Percentiles rank a stretch among this genome's conserved stretches.
Evolutionary conservation across 2,113 vertebrate genomes (phyloP).

Genomic region (Clarias batrachus): DNA sequence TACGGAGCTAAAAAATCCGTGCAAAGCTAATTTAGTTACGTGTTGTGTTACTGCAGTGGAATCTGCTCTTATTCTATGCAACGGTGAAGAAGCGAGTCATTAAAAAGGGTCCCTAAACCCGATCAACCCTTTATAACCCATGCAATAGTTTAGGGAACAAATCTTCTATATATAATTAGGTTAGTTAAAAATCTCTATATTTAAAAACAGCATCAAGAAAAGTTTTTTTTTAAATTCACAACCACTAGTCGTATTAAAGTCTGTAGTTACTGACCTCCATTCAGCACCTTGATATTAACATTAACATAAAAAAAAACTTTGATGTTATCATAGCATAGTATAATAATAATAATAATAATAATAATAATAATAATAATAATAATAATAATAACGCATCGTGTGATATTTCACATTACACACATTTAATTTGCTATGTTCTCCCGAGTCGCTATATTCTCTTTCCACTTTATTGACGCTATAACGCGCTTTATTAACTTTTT

Average conservation of each 20-base stretch:
- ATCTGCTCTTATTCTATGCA: background rate
- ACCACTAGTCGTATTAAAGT: background rate
- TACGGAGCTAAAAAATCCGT: background rate
- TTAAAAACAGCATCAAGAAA: background rate
- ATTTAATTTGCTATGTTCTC: background rate
- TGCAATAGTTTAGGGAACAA: background rate
- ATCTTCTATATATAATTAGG: background rate
- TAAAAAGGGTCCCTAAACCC: background rate
- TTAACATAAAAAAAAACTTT: background rate
- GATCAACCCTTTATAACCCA: background rate
- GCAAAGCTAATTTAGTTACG: background rate
- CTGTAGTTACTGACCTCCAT: background rate
- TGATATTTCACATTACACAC: background rate
- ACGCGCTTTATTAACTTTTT: too few relatives aligned
- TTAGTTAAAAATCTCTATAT: background rate
- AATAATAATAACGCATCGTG: background rate
- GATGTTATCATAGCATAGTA: background rate
- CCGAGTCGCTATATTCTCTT: background rate
- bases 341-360: background rate
- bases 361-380: constrained; percentile 5
- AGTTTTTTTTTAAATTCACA: background rate
- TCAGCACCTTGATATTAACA: background rate
- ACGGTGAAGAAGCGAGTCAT: background rate
- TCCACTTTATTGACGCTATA: background rate
- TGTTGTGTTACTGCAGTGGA: background rate